phyloP scores from a whole-genome alignment of 2,113 vertebrate species.

The Ptyas mucosa region DNA sequence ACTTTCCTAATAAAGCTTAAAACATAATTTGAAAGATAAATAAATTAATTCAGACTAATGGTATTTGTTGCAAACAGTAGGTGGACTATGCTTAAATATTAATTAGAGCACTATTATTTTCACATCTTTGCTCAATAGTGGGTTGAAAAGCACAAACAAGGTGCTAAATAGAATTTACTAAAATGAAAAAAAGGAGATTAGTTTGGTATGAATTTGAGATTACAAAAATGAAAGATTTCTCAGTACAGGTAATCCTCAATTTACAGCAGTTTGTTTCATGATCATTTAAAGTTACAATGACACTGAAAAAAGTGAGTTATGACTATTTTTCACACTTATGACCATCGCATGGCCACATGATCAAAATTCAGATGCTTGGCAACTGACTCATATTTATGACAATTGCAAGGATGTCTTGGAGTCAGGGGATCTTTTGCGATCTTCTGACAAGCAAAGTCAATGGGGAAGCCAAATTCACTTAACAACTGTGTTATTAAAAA shows the following conservation, averaged over 20 bases:
- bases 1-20: conserved; percentile 35
- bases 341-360: too few species aligned
- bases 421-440: too few species aligned
- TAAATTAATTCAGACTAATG: conserved; percentile 57
- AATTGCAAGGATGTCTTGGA: too few species aligned
- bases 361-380: too few species aligned
- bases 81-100: rapidly evolving
- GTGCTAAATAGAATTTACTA: background rate
- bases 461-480: too few species aligned
- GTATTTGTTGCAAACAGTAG: conserved; percentile 38
- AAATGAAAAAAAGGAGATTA: background rate
- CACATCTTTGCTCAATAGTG: conserved; percentile 7
- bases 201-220: background rate
- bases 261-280: too few species aligned
- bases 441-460: too few species aligned
- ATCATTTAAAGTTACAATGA: too few species aligned
- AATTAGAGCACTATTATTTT: rapidly evolving
- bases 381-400: too few species aligned
- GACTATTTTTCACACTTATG: too few species aligned
- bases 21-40: conserved; percentile 42
- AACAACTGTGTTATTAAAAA: too few species aligned
- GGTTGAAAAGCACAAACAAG: background rate
- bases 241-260: background rate
- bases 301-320: too few species aligned
- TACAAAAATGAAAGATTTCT: background rate